Percentiles rank a stretch among this genome's conserved stretches.
phyloP scores from a whole-genome alignment of 2,797 vertebrate species.

The Tenualosa ilisha region DNA sequence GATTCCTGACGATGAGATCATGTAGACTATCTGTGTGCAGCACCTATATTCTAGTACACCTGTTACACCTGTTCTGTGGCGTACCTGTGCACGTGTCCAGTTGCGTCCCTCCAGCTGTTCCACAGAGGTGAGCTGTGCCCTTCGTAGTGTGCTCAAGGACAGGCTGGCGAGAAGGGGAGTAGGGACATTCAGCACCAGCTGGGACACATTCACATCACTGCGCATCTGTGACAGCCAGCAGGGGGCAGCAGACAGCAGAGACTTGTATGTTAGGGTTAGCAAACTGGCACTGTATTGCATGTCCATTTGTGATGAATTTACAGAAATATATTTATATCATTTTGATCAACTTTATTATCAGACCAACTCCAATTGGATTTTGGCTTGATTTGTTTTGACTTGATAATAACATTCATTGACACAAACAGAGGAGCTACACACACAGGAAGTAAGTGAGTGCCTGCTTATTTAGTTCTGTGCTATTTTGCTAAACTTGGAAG shows the following conservation, averaged over 20 bases:
- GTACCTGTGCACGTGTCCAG: conserved; percentile 68
- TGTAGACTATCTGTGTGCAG: conserved; percentile 54
- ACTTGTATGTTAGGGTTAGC: too few relatives aligned
- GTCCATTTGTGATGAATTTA: too few relatives aligned
- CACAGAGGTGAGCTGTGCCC: conserved; percentile 58
- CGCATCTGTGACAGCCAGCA: conserved; percentile 54
- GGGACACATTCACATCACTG: conserved; percentile 38
- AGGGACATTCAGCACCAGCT: conserved; percentile 58
- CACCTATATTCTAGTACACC: background rate
- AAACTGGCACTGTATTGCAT: too few relatives aligned
- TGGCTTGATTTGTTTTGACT: too few relatives aligned
- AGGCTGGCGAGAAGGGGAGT: conserved; percentile 56
- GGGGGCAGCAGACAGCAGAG: background rate
- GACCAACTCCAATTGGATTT: too few relatives aligned
- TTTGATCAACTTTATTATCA: too few relatives aligned
- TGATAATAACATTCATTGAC: too few relatives aligned
- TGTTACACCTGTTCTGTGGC: background rate
- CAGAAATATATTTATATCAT: too few relatives aligned
- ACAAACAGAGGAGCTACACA: too few relatives aligned
- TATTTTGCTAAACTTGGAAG: too few relatives aligned
- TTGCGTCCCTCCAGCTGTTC: conserved; percentile 55
- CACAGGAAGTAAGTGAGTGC: too few relatives aligned
- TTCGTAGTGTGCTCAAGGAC: conserved; percentile 58
- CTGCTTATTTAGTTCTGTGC: too few relatives aligned
- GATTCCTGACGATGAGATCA: background rate